Evolutionary conservation across 2,797 vertebrate genomes (phyloP).

Genomic region (Acipenser oxyrinchus): DNA sequence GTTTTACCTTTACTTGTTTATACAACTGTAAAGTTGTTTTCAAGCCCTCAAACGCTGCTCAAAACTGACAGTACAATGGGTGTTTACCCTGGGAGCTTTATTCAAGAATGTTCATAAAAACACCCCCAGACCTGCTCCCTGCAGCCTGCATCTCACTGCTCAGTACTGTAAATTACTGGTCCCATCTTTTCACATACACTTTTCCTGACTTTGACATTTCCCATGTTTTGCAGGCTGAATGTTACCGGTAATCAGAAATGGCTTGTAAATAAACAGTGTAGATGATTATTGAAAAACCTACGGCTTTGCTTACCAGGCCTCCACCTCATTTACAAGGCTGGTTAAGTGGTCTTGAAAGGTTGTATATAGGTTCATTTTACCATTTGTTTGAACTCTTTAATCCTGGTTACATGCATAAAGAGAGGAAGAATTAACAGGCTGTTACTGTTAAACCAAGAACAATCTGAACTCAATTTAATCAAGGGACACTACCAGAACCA

Average conservation of each 20-base stretch:
- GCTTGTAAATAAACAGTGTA: conserved; percentile 77
- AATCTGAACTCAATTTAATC: conserved; percentile 64
- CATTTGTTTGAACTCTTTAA: conserved; percentile 70
- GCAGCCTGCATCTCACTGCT: not conserved
- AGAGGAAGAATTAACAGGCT: conserved; percentile 62
- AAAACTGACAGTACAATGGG: not conserved
- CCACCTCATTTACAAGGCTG: conserved; percentile 42
- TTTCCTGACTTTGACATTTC: conserved; percentile 60
- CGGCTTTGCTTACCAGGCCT: conserved; percentile 43
- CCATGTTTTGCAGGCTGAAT: conserved; percentile 64
- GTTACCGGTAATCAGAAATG: conserved; percentile 71
- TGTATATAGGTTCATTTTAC: conserved; percentile 77
- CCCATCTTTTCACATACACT: too few species aligned
- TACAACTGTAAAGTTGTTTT: not conserved
- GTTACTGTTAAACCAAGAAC: conserved; percentile 58
- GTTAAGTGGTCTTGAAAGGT: conserved; percentile 77
- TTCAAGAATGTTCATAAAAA: conserved; percentile 51
- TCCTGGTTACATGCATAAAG: conserved; percentile 53
- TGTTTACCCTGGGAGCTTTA: conserved; percentile 19
- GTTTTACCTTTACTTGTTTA: not conserved
- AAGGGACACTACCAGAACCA: conserved; percentile 48
- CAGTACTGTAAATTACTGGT: not conserved
- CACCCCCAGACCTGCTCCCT: conserved; percentile 7
- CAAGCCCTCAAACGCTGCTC: not conserved
- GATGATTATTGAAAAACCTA: conserved; percentile 44